Evolutionary conservation across 2,888 invertebrate genomes (phyloP), one percentile per base, ranked within the genome.

Genomic region (Agrochola macilenta): DNA sequence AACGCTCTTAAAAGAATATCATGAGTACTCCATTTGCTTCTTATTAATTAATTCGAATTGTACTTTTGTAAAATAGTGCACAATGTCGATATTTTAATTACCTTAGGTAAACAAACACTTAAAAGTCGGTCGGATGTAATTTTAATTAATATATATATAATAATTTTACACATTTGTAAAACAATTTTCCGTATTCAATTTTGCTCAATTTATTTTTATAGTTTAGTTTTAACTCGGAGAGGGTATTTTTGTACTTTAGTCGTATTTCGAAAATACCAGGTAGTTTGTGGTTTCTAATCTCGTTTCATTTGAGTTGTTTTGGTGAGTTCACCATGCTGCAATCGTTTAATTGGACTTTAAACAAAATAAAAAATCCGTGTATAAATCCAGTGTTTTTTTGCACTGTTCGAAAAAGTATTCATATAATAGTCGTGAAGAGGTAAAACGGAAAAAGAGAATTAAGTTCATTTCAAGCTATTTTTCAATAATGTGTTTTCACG

Each of bases 321-420:
- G 46, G 63, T 54, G 14, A n/a, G 60, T 83, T 39, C 57, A 69
- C 69, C 26, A 57, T 54, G 35, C 35, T 58, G 71, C 57, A 58
- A 12, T 39, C 30, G 79, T 39, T 49, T 79, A 81, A 72, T 83
- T 83, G 84, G 79, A 54, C 46, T 69, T 72, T 69, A 39, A 68
- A 49, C 46, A 46, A 83, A 77, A 71, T 64, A 63, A 78, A 69
- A 64, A 52, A 43, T 11, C 2, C 43, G 1, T 12, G 14, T 30
- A 57, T 20, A 35, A 9, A n/a, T 14, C 11, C 23, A 20, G 5
- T 46, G 35, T 58, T 35, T 64, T n/a, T 63, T 68, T 43, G 26
- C 9, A 70, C 14, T 17, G 14, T 57, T 46, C 8, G 46, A 23
- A 71, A 52, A 46, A 61, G 7, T 11, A 7, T 65, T 35, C 14